Conservation (phyloP, 2,113 vertebrate species). For the Crotalus viridis region DNA sequence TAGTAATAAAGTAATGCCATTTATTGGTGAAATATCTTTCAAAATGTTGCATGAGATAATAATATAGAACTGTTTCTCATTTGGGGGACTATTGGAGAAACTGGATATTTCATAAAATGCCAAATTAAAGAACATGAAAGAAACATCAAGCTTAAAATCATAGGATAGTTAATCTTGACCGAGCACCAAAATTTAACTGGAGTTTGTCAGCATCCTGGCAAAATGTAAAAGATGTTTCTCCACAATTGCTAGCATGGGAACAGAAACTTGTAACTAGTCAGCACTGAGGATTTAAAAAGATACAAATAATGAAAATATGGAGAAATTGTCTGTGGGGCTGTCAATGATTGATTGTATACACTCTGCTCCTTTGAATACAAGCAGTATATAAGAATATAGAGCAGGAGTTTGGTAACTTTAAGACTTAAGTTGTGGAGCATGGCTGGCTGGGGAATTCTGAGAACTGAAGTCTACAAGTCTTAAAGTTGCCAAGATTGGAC, state of each 20-base stretch:
- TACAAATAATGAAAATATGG: not conserved
- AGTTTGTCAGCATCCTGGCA: not conserved
- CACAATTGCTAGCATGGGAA: not conserved
- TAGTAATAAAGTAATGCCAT: not conserved
- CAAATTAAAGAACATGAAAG: not conserved
- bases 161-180: not conserved
- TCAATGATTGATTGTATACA: not conserved
- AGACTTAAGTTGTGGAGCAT: not conserved
- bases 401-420: not conserved
- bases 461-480: not conserved
- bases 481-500: not conserved
- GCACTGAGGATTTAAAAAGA: not conserved
- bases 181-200: not conserved
- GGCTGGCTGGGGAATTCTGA: not conserved
- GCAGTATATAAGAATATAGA: not conserved
- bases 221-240: not conserved
- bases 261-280: not conserved
- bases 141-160: not conserved
- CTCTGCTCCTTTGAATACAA: not conserved
- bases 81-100: not conserved
- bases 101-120: not conserved
- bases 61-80: not conserved
- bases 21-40: not conserved
- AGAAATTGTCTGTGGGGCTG: not conserved
- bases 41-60: not conserved